These are phyloP conservation scores for Toxotes jaculatrix DNA, from an alignment of 2,113 vertebrate genomes.

Conservation along the genomic window DNA sequence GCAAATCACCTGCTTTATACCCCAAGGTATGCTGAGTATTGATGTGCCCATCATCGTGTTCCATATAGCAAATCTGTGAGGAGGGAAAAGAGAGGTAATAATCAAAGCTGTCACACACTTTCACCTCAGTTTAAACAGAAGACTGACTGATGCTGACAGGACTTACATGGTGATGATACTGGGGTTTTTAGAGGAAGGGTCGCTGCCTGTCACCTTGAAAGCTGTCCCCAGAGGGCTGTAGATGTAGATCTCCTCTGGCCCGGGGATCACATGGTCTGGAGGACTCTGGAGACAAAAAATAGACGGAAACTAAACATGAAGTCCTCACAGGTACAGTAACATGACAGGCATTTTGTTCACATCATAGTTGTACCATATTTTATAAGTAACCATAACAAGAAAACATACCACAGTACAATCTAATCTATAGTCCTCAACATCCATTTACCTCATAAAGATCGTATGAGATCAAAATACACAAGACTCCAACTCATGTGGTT, in stretches of 20 bases:
- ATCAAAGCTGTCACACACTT: background rate
- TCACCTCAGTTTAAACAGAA: background rate
- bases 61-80: slow-evolving; percentile 96
- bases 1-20: slow-evolving; percentile 93
- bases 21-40: slow-evolving; percentile 98
- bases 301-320: background rate
- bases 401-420: too few species aligned
- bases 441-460: too few species aligned
- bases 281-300: slow-evolving; percentile 86
- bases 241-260: slow-evolving; percentile 90
- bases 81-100: slow-evolving; percentile 23
- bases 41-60: slow-evolving; percentile 99
- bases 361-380: too few species aligned
- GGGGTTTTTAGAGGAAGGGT: slow-evolving; percentile 89
- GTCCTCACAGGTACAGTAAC: background rate
- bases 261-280: slow-evolving; percentile 95
- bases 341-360: background rate
- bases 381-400: too few species aligned
- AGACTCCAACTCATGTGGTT: too few species aligned
- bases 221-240: slow-evolving; percentile 96
- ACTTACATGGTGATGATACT: slow-evolving; percentile 97
- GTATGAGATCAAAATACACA: too few species aligned
- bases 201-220: slow-evolving; percentile 89
- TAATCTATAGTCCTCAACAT: too few species aligned
- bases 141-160: background rate